Conservation (phyloP, 2,888 invertebrate genomes). For the Cosmia pyralina region DNA sequence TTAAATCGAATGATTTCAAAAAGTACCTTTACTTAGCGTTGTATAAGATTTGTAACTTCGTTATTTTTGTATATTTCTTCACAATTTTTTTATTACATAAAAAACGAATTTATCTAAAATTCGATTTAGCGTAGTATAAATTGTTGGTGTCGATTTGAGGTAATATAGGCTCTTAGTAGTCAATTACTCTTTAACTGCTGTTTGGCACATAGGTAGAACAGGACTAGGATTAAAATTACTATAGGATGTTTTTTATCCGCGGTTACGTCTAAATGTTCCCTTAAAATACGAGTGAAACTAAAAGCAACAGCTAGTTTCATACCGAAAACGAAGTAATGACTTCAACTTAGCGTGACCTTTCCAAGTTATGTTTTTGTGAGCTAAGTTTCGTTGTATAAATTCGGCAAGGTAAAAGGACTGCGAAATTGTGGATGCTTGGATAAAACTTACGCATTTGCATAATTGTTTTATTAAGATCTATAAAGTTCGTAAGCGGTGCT, state of each 20-base stretch:
- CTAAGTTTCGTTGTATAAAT: constrained; percentile 16
- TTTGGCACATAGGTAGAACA: not conserved
- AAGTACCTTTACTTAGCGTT: no score
- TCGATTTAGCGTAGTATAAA: no score
- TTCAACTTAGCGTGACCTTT: constrained; percentile 14
- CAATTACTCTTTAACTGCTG: not conserved
- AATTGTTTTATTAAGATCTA: constrained; percentile 26
- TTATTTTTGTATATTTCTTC: no score
- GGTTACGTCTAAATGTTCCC: not conserved
- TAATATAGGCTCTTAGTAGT: not conserved
- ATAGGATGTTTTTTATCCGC: not conserved
- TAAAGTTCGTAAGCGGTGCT: constrained; percentile 6
- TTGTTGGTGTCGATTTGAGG: no score
- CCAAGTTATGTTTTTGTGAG: constrained; percentile 26
- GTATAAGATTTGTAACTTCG: no score
- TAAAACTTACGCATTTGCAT: constrained; percentile 16
- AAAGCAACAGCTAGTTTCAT: not conserved
- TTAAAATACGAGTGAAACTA: not conserved
- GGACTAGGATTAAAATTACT: no score
- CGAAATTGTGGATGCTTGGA: constrained; percentile 8
- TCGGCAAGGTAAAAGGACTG: not conserved
- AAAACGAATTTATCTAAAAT: no score
- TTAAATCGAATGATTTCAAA: no score
- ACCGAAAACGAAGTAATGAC: constrained; percentile 9
- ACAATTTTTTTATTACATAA: no score